A percentile compares a stretch with the other conserved stretches of the same genome.
Evolutionary conservation across 1,140 invertebrate genomes (phyloP).

Genomic region (Bombyx mandarina): DNA sequence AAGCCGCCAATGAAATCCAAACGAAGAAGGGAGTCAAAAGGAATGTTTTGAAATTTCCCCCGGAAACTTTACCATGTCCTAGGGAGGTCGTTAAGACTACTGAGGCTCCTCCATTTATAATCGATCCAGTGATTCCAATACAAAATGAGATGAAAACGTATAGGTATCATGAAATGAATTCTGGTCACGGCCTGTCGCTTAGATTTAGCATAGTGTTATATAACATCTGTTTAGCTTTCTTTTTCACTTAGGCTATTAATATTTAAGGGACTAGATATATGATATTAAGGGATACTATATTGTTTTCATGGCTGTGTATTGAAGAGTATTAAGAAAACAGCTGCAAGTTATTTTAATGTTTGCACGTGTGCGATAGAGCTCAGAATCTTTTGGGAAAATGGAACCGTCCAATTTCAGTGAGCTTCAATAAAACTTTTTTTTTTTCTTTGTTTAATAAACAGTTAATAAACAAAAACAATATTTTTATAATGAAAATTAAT

Average conservation of each 20-base stretch:
- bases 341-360: neutral
- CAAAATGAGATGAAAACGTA: conserved; percentile 65
- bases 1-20: conserved; percentile 19
- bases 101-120: conserved; percentile 35
- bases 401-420: no score
- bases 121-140: conserved; percentile 56
- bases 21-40: conserved; percentile 45
- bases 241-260: conserved; percentile 42
- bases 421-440: no score
- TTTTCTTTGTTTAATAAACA: no score
- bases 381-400: no score
- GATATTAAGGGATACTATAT: conserved; percentile 40
- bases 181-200: conserved; percentile 17
- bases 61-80: conserved; percentile 51
- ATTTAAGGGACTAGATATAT: conserved; percentile 15
- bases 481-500: no score
- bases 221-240: conserved; percentile 46
- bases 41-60: conserved; percentile 49
- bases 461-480: no score
- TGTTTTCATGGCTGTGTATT: conserved; percentile 15
- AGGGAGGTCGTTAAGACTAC: conserved; percentile 45
- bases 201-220: conserved; percentile 29
- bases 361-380: no score
- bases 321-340: neutral
- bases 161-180: conserved; percentile 49